Base-by-base conservation (phyloP, 1,140 invertebrate genomes). In the Leptopilina boulardi region DNA sequence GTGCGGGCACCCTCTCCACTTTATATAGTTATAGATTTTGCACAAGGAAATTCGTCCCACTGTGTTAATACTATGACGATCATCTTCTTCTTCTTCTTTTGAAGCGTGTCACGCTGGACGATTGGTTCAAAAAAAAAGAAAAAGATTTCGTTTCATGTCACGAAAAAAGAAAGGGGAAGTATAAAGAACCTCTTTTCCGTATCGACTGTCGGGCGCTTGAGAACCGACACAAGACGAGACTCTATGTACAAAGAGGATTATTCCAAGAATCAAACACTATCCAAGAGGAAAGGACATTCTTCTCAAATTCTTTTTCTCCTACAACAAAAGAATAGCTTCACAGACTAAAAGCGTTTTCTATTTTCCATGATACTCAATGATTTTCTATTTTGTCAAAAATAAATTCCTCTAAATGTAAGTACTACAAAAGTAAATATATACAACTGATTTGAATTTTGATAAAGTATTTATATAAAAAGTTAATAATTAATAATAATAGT, bases 21-120 rank as follows among this genome's bases (percentile, higher is more conserved):
- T 74, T 73, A n/a, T n/a, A n/a, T n/a, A 80, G 75, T 79, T 83
- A 82, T 82, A 83, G 82, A 77, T 83, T 83, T 79, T 81, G n/a
- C 78, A 71, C 21, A 38, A 77, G 73, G 19, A 81, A 70, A 75
- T 78, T 76, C 73, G 38, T 21, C 77, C 75, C 75, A 38, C 3
- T 38, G 34, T 38, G 5, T 71, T 75, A 70, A 71, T 71, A 70
- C 77, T 76, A n/a, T n/a, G 38, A 71, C 77, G 77, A 77, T 75
- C 73, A n/a, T n/a, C n/a, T n/a, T n/a, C n/a, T n/a, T n/a, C n/a
- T n/a, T 78, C 21, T 73, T 80, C 78, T 82, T n/a, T 78, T 78
- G 18, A 82, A 70, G 75, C 59, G 59, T 66, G 23, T 66, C 59
- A 38, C 34, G 26, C 26, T 66, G 59, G 59, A 66, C 59, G 59